Conservation (phyloP, 2,888 invertebrate species). For the Leptopilina syphax region DNA sequence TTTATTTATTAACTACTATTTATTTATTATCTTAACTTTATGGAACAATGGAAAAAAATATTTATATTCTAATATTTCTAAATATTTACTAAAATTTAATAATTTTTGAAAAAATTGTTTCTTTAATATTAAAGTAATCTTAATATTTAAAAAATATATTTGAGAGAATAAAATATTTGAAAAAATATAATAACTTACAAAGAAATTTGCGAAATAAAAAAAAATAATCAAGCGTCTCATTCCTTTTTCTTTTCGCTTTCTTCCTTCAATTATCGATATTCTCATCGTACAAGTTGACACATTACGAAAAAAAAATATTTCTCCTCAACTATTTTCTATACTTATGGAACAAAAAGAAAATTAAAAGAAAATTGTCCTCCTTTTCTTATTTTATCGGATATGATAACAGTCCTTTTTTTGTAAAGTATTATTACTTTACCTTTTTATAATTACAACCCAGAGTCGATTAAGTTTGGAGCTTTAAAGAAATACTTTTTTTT, state of each 20-base stretch:
- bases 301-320: neutral
- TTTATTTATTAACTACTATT: neutral
- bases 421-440: neutral
- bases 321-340: too few relatives aligned
- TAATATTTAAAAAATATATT: too few relatives aligned
- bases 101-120: too few relatives aligned
- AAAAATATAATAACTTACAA: neutral
- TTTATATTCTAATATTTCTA: too few relatives aligned
- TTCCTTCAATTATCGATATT: constrained; percentile 1
- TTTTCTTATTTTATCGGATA: constrained; percentile 23
- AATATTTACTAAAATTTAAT: too few relatives aligned
- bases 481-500: neutral
- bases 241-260: neutral
- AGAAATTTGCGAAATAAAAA: too few relatives aligned
- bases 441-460: constrained; percentile 2
- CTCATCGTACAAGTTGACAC: neutral
- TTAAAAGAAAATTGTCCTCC: neutral
- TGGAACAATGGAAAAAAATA: too few relatives aligned
- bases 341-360: neutral
- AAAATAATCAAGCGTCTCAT: neutral
- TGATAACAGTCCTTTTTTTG: neutral
- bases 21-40: neutral
- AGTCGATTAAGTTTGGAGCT: constrained; percentile 3
- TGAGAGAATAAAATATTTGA: neutral
- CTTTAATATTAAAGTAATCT: too few relatives aligned